Base-by-base conservation (phyloP, 2,797 vertebrate species). In the Pseudotriccus pelzelni region DNA sequence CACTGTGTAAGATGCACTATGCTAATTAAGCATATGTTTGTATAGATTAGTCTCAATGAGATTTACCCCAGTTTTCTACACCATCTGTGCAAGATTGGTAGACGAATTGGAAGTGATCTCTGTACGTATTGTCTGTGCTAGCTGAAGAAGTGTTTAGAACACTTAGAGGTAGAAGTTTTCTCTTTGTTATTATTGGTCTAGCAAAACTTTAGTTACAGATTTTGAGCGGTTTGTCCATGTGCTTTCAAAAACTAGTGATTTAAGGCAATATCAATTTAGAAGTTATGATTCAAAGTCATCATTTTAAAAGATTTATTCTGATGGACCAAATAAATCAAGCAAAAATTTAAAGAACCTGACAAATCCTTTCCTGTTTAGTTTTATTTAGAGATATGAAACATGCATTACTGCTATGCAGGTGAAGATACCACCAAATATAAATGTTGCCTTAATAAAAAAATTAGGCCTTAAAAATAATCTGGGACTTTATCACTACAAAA, bases 1-100 rank as follows among this genome's bases (percentile, higher is more conserved):
- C 85, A 46, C 73, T 87, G 88, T 87, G 88, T 90, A 87, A 95
- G 91, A 94, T 79, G 87, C 90, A 93, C 87, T 93, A 94, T 96
- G 96, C 97, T 96, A 96, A 97, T 97, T 97, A 97, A 97, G 93
- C 96, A 96, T 93, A 87, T 97, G 97, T 94, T 97, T 94, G 73
- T 95, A 78, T 93, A 93, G 95, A 96, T 97, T 96, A 95, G 87
- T 37, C 94, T 96, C 90, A 94, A 91, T 36, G 70, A 96, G 95
- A 96, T 94, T 96, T 93, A 95, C 95, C 87, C 93, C 52, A 34
- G 83, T 94, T 97, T 96, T 94, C 88, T 78, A 95, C 2, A 3
- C 97, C 97, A 97, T 97, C 97, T 97, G 96, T 94, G 92, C 91
- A 12, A 73, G 73, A 74, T 46, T 88, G 74, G 87, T 88, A 91